Conservation (phyloP, 2,113 vertebrate species). For the Emydura subglobosa region DNA sequence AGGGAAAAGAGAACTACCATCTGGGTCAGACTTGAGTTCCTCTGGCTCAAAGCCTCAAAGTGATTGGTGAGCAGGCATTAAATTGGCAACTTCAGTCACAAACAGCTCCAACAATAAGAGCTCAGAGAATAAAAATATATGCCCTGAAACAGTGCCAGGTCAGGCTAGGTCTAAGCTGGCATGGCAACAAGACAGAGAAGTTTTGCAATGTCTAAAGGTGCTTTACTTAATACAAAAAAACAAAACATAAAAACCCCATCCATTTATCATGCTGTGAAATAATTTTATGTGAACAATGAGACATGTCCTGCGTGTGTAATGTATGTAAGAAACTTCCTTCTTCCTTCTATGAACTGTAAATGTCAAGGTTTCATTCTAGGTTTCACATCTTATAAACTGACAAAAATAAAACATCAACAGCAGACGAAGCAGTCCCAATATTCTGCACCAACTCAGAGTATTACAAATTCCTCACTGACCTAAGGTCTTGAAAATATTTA, state of each 20-base stretch:
- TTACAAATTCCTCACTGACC: slow-evolving; percentile 22
- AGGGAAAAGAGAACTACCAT: not conserved
- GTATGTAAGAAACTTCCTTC: not conserved
- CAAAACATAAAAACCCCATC: not conserved
- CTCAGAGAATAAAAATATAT: slow-evolving; percentile 35
- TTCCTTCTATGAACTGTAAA: not conserved
- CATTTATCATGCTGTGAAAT: not conserved
- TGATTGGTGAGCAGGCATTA: slow-evolving; percentile 15
- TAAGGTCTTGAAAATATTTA: slow-evolving; percentile 37
- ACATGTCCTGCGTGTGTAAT: not conserved
- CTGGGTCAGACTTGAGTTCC: slow-evolving; percentile 4
- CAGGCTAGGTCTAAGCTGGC: slow-evolving; percentile 26
- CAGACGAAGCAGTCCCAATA: slow-evolving; percentile 1
- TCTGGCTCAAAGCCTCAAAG: not conserved
- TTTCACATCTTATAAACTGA: slow-evolving; percentile 8
- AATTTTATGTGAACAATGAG: not conserved
- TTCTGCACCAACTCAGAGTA: not conserved
- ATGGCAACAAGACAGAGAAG: slow-evolving; percentile 13
- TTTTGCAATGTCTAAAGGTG: not conserved
- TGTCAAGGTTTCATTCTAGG: not conserved
- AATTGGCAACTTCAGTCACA: slow-evolving; percentile 19
- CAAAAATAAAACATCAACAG: not conserved
- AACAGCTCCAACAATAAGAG: not conserved
- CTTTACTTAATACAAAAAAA: slow-evolving; percentile 9
- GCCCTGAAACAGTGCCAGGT: slow-evolving; percentile 24